Evolutionary conservation across 2,888 invertebrate species (phyloP).

Genomic region (Caenorhabditis parvicauda): DNA sequence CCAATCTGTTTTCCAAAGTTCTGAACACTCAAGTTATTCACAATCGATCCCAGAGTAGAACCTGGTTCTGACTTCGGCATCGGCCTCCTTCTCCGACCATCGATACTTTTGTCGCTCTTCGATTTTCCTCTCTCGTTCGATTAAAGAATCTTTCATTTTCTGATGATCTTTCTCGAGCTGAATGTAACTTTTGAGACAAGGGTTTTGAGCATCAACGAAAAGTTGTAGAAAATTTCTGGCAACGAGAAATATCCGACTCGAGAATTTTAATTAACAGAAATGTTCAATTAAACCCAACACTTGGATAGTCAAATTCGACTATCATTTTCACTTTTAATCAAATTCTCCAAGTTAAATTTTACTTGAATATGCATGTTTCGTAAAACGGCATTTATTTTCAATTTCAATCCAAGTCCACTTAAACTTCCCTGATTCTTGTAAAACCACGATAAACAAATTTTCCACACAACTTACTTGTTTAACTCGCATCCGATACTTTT

Average conservation of each 20-base stretch:
- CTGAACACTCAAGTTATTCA: too few species aligned
- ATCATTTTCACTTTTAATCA: too few species aligned
- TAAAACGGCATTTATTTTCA: too few species aligned
- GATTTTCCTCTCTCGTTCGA: conserved; percentile 21
- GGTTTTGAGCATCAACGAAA: too few species aligned
- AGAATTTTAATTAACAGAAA: too few species aligned
- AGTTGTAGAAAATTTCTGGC: too few species aligned
- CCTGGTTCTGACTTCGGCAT: conserved; percentile 12
- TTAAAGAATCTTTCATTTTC: conserved; percentile 13
- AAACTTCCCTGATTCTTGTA: too few species aligned
- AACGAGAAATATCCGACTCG: too few species aligned
- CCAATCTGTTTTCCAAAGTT: conserved; percentile 22
- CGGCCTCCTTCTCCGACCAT: conserved; percentile 16
- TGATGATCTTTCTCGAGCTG: conserved; percentile 25
- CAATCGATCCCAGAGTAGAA: too few species aligned
- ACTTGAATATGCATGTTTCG: too few species aligned
- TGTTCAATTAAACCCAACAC: background rate
- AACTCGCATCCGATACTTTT: conserved; percentile 17
- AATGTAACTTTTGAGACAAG: background rate
- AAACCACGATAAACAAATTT: background rate
- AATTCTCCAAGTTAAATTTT: too few species aligned
- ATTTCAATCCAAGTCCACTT: too few species aligned
- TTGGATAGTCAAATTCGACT: background rate
- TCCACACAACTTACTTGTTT: conserved; percentile 1
- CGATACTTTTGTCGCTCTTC: conserved; percentile 20